Evolutionary conservation across 1,140 invertebrate species (phyloP).

Genomic region (Hycleus phaleratus): DNA sequence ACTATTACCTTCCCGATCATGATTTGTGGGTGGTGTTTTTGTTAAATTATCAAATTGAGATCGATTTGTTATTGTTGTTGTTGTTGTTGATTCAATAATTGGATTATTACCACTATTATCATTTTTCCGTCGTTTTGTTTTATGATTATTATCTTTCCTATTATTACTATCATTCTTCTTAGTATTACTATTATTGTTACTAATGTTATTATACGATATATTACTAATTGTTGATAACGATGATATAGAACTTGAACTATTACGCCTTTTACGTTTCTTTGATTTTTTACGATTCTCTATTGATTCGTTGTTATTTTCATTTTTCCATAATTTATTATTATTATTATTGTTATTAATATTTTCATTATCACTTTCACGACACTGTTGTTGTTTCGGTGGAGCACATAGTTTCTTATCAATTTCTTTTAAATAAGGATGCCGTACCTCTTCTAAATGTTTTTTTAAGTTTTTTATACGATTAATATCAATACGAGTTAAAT

Average conservation of each 20-base stretch:
- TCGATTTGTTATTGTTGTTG: conserved; percentile 7
- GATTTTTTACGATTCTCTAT: conserved; percentile 18
- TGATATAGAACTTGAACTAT: conserved; percentile 46
- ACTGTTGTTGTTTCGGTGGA: not conserved
- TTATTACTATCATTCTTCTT: conserved; percentile 6
- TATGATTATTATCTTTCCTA: conserved; percentile 23
- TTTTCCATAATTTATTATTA: conserved; percentile 16
- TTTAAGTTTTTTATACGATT: conserved; percentile 15
- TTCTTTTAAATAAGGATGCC: conserved; percentile 5
- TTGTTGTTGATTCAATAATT: not conserved
- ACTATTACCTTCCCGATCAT: conserved; percentile 30
- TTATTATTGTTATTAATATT: conserved; percentile 11
- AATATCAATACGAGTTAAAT: conserved; percentile 27
- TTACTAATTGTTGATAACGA: conserved; percentile 35
- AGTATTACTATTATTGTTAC: conserved; percentile 31
- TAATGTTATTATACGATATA: conserved; percentile 29
- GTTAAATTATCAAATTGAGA: conserved; percentile 29
- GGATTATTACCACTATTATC: conserved; percentile 11
- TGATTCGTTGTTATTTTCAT: conserved; percentile 8
- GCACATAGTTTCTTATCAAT: not conserved
- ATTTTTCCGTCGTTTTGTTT: conserved; percentile 25
- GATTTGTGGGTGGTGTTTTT: conserved; percentile 48
- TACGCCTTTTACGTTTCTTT: conserved; percentile 46
- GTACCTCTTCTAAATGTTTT: conserved; percentile 17
- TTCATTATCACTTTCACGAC: conserved; percentile 2